Evolutionary conservation across 2,888 invertebrate genomes (phyloP).

Genomic region (Drosophila ochracea): DNA sequence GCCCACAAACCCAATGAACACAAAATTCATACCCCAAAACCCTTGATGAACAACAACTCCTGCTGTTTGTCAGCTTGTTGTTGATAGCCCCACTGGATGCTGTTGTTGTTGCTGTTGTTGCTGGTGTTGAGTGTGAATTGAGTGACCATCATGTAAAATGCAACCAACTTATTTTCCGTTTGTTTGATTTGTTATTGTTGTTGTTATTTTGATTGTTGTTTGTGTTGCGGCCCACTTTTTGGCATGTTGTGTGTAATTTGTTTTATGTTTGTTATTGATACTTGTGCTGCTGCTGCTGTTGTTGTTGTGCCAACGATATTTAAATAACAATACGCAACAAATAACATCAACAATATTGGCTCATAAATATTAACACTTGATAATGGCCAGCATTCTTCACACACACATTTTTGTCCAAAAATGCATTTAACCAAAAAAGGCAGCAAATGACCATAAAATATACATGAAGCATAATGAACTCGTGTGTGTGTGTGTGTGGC

Average conservation of each 20-base stretch:
- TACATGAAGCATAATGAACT: slow-evolving; percentile 58
- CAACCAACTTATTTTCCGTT: slow-evolving; percentile 62
- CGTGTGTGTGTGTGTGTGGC: slow-evolving; percentile 1
- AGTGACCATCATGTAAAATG: slow-evolving; percentile 57
- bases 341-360: slow-evolving; percentile 22
- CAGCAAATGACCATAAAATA: slow-evolving; percentile 44
- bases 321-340: slow-evolving; percentile 30
- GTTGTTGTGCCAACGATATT: slow-evolving; percentile 55
- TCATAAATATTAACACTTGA: slow-evolving; percentile 56
- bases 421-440: slow-evolving; percentile 33
- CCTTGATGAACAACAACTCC: background rate
- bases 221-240: slow-evolving; percentile 23
- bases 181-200: slow-evolving; percentile 52
- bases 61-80: slow-evolving; percentile 33
- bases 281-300: slow-evolving; percentile 22
- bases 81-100: slow-evolving; percentile 11
- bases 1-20: slow-evolving; percentile 20
- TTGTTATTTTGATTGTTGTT: slow-evolving; percentile 35
- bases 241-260: slow-evolving; percentile 15
- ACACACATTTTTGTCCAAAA: slow-evolving; percentile 23
- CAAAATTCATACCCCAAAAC: slow-evolving; percentile 3
- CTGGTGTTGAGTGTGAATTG: slow-evolving; percentile 35
- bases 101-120: background rate
- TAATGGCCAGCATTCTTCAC: slow-evolving; percentile 51
- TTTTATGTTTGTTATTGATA: slow-evolving; percentile 37